Base-by-base conservation (phyloP, 1,140 invertebrate genomes). In the Aradophagus sp. region DNA sequence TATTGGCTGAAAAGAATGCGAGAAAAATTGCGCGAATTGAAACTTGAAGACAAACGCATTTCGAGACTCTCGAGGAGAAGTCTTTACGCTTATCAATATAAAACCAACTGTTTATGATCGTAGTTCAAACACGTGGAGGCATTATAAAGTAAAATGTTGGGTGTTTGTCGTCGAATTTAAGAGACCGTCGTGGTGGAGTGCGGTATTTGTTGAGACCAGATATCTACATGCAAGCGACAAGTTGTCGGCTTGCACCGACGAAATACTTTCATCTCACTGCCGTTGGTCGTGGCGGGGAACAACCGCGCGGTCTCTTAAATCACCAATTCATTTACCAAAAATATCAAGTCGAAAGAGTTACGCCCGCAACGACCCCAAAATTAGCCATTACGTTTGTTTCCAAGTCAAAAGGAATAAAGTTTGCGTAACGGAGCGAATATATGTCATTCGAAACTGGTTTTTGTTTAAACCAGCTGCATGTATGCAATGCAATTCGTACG, bases 141-240 rank as follows among this genome's bases (percentile, higher is more conserved):
- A 52, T 34, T 47, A 14, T 47, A 34, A 34, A 47, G 26, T 55
- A 55, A 32, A 55, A 34, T 55, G 15, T 34, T 20, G 38, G 12
- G 8, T 19, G 39, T 52, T 52, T 39, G 34, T 39, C 35, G 29
- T 39, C 23, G 35, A 44, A 56, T 44, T 56, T 56, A 56, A 56
- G 34, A 44, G 39, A 7, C 13, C 31, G 14, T 55, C 17, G 12
- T 16, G n/a, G 16, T 10, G 1, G 19, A 44, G 52, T 23, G 39
- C 15, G 38, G 44, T 35, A 44, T 44, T 44, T 56, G 39, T 44
- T 13, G 52, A 56, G 19, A 44, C 14, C 19, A 32, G 31, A 56
- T 56, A 44, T 55, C 38, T 35, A 29, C 39, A 44, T 44, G 19
- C 5, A 14, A 36, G 20, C 27, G 52, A 42, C 39, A 44, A 44